A percentile compares a stretch with the other conserved stretches of the same genome.
Conservation (phyloP, 2,797 vertebrate genomes). For the Craterocephalus amniculus region DNA sequence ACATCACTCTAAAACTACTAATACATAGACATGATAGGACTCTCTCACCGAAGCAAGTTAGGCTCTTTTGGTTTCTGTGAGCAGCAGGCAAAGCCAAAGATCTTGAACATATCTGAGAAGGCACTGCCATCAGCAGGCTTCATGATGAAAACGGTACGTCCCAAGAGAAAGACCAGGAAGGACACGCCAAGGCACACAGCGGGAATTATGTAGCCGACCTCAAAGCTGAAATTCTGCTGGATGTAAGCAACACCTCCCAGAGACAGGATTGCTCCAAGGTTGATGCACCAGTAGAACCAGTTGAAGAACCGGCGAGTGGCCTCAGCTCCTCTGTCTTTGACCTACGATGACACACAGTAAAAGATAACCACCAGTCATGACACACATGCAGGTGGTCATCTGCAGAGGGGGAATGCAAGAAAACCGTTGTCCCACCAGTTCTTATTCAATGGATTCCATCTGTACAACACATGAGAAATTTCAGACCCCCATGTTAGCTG, state of each 20-base stretch:
- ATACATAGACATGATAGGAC: neutral
- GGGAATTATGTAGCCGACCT: constrained; percentile 90
- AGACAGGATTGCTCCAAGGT: constrained; percentile 93
- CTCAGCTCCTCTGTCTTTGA: constrained; percentile 94
- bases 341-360: constrained; percentile 72
- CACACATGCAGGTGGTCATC: neutral
- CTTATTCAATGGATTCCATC: neutral
- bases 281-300: constrained; percentile 99
- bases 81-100: constrained; percentile 88
- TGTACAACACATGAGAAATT: neutral
- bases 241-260: constrained; percentile 93
- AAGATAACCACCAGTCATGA: constrained; percentile 10
- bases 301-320: constrained; percentile 97
- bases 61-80: constrained; percentile 72
- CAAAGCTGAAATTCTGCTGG: constrained; percentile 92
- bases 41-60: constrained; percentile 81
- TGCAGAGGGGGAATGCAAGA: neutral
- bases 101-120: constrained; percentile 92
- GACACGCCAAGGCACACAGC: constrained; percentile 91
- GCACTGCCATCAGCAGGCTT: constrained; percentile 96
- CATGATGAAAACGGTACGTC: constrained; percentile 90
- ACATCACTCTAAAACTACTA: neutral
- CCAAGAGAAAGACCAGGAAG: constrained; percentile 90
- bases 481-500: neutral
- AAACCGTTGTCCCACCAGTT: neutral